Conservation (phyloP, 2,888 invertebrate species). For the Agrochola circellaris region DNA sequence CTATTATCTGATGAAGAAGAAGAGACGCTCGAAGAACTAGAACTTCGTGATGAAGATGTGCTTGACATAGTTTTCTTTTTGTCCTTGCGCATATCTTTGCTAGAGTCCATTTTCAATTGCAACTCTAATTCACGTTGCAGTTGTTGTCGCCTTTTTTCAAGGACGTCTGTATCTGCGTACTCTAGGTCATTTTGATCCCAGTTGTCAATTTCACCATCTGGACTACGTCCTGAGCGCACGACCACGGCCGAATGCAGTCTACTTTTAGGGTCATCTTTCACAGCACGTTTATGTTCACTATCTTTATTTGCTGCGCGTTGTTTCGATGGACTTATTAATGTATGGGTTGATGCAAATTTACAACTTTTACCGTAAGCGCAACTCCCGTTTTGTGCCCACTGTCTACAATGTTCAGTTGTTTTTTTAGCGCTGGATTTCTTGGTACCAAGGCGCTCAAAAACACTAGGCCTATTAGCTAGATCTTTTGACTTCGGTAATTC, state of each 20-base stretch:
- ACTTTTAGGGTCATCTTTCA: conserved; percentile 92
- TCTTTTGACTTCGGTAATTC: conserved; percentile 93
- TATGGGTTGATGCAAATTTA: conserved; percentile 94
- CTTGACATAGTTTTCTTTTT: conserved; percentile 93
- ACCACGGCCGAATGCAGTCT: conserved; percentile 92
- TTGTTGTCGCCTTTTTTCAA: conserved; percentile 94
- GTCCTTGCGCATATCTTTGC: conserved; percentile 92
- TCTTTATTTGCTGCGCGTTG: conserved; percentile 93
- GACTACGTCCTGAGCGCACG: conserved; percentile 90
- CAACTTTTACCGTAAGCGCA: conserved; percentile 95
- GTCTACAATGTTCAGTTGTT: conserved; percentile 93
- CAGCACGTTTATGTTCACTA: conserved; percentile 87
- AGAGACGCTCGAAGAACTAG: conserved; percentile 92
- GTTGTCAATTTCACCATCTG: conserved; percentile 93
- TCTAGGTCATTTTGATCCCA: conserved; percentile 95
- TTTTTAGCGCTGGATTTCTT: conserved; percentile 92
- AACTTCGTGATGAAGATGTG: conserved; percentile 93
- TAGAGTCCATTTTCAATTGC: conserved; percentile 94
- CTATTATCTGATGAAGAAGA: conserved; percentile 93
- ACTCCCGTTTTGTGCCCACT: conserved; percentile 94
- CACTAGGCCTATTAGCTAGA: conserved; percentile 93
- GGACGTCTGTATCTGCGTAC: conserved; percentile 95
- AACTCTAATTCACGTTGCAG: conserved; percentile 94
- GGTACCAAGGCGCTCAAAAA: conserved; percentile 95
- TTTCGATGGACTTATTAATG: conserved; percentile 94